Evolutionary conservation across 2,888 invertebrate genomes (phyloP).

Genomic region (Acanthosepion lycidas): DNA sequence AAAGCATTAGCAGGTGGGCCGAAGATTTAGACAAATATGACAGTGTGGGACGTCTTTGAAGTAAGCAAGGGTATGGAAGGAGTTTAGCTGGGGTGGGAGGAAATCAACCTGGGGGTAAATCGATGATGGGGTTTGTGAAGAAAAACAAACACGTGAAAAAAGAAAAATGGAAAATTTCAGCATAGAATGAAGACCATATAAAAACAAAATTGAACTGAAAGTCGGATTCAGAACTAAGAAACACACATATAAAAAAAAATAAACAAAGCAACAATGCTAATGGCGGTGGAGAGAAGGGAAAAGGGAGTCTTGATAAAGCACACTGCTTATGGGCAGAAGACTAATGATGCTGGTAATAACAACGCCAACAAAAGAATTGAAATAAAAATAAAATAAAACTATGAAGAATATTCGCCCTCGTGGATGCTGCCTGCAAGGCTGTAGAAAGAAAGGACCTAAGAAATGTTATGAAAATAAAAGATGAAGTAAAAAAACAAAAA

Average conservation of each 20-base stretch:
- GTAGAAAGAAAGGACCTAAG: too few species aligned
- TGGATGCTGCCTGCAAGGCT: slow-evolving; percentile 11
- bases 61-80: not conserved
- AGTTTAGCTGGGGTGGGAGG: not conserved
- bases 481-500: not conserved
- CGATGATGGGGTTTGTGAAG: not conserved
- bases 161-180: not conserved
- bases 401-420: not conserved
- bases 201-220: not conserved
- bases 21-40: not conserved
- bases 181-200: not conserved
- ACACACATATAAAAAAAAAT: too few species aligned
- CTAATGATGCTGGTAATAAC: slow-evolving; percentile 8
- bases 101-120: not conserved
- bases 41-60: not conserved
- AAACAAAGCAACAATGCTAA: not conserved
- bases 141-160: not conserved
- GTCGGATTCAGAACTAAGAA: not conserved
- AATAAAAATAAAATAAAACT: not conserved
- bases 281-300: not conserved
- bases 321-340: not conserved
- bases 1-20: not conserved
- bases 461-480: not conserved
- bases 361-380: not conserved
- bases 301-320: not conserved